Evolutionary conservation across 2,888 invertebrate species (phyloP).

Genomic region (Zootermopsis nevadensis): DNA sequence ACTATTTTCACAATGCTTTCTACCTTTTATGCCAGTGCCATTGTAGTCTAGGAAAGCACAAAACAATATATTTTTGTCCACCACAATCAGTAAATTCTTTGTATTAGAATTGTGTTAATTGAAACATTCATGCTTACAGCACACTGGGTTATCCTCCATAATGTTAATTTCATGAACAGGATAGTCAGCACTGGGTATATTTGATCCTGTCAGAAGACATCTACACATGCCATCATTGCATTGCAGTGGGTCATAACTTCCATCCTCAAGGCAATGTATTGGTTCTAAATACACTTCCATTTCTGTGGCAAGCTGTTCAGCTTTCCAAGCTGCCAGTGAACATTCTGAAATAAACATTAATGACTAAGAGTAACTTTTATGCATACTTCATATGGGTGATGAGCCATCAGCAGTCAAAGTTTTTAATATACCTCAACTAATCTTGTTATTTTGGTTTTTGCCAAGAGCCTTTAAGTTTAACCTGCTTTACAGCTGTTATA

Average conservation of each 20-base stretch:
- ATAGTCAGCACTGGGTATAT: slow-evolving; percentile 61
- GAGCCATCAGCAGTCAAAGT: too few relatives aligned
- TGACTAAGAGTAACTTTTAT: too few relatives aligned
- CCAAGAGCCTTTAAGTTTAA: too few relatives aligned
- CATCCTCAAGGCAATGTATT: slow-evolving; percentile 73
- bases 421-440: too few relatives aligned
- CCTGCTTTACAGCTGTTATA: too few relatives aligned
- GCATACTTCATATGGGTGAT: too few relatives aligned
- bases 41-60: too few relatives aligned
- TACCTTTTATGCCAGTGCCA: too few relatives aligned
- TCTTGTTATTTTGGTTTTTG: too few relatives aligned
- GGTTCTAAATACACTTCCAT: slow-evolving; percentile 62
- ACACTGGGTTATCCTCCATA: slow-evolving; percentile 59
- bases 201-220: slow-evolving; percentile 71
- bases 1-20: too few relatives aligned
- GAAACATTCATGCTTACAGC: slow-evolving; percentile 60
- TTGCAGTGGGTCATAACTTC: slow-evolving; percentile 76
- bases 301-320: slow-evolving; percentile 58
- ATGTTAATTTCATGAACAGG: slow-evolving; percentile 59
- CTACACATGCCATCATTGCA: slow-evolving; percentile 71
- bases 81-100: neutral
- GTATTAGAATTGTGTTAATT: neutral
- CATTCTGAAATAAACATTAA: slow-evolving; percentile 65
- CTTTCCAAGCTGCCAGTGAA: slow-evolving; percentile 68
- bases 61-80: neutral